These are phyloP conservation scores for Amphipyra berbera DNA, from an alignment of 2,888 invertebrate genomes.

Conservation along the genomic window DNA sequence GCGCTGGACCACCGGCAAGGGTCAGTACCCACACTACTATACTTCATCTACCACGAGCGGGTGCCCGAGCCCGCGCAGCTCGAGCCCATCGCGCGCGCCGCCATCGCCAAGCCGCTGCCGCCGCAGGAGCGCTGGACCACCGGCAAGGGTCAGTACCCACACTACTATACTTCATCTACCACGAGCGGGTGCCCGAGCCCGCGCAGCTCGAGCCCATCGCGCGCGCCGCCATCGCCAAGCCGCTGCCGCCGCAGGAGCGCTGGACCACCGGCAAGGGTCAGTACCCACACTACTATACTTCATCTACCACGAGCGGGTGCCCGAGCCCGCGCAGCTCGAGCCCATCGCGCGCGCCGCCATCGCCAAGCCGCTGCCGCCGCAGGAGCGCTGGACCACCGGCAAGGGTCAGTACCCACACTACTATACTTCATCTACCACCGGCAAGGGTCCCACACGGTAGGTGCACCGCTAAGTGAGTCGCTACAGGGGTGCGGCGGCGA, in stretches of 20 bases:
- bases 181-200: conserved; percentile 82
- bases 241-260: conserved; percentile 91
- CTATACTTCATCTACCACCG: conserved; percentile 96
- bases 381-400: conserved; percentile 90
- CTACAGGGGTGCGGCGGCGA: too few relatives aligned
- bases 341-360: conserved; percentile 94
- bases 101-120: too few relatives aligned
- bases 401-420: too few relatives aligned
- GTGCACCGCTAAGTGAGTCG: too few relatives aligned
- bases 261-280: conserved; percentile 85
- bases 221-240: conserved; percentile 95
- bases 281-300: conserved; percentile 89
- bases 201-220: conserved; percentile 93
- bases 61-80: too few relatives aligned
- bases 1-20: too few relatives aligned
- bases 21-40: too few relatives aligned
- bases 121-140: too few relatives aligned
- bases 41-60: too few relatives aligned
- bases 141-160: too few relatives aligned
- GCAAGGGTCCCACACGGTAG: conserved; percentile 97
- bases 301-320: conserved; percentile 97
- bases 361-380: conserved; percentile 94
- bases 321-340: conserved; percentile 92
- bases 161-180: conserved; percentile 92
- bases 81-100: too few relatives aligned